Base-by-base conservation (phyloP, 2,113 vertebrate species). In the Diphyllodes magnificus region DNA sequence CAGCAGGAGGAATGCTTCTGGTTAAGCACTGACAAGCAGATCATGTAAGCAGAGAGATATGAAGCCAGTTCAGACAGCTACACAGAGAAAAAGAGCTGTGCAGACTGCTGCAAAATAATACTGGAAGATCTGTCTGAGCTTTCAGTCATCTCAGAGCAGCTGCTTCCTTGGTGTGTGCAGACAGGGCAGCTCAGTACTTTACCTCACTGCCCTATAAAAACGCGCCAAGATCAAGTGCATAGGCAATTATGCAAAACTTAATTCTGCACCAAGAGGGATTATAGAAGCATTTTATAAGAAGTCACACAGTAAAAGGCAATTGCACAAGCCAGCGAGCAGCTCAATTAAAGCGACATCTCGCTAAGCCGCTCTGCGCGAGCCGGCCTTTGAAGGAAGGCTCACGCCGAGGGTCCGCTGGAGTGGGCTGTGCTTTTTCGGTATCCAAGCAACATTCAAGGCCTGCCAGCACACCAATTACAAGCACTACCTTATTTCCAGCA, bases 381-480 rank as follows among this genome's bases (percentile, higher is more conserved):
- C 6, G 0, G 59, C 63, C 78, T 84, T 63, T 73, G 45, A 84
- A 86, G 44, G 70, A 83, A 61, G 56, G 78, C 81, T 91, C 73
- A 21, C 2, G 2, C 56, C 9, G 0, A 91, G 72, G 70, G 82
- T 25, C 72, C 0, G 1, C 78, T 24, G 49, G 9, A 56, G 68
- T 2, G 12, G 68, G 69, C 51, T 64, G 24, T 19, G 68, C 73
- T 81, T 64, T 69, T 39, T 15, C 28, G 16, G 96, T 96, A 94
- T 92, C 96, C 97, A 96, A 92, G 97, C 97, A 98, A 97, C 97
- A 30, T 1, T 42, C 88, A 81, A 54, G 85, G 87, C 64, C 82
- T 79, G 49, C 75, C 66, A 83, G 92, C 92, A 85, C 82, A 79
- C 35, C 27, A 19, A 54, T 13, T 35, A 78, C 57, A 28, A 79